These are phyloP conservation scores for Tachyglossus aculeatus DNA, from an alignment of 2,797 vertebrate species.

Conservation along the genomic window DNA sequence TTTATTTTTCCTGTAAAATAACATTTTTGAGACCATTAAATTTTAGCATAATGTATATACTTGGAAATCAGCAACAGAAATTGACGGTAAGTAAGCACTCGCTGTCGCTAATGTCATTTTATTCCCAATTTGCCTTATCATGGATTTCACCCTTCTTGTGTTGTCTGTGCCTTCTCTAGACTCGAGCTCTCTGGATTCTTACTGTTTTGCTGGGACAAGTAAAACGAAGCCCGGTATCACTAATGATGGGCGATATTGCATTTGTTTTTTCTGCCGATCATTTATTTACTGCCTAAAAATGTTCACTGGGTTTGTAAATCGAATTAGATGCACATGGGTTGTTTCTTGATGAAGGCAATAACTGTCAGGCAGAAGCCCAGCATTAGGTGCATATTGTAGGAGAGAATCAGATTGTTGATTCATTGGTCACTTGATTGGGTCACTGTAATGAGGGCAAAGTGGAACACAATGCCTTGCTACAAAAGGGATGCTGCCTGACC, in stretches of 20 bases:
- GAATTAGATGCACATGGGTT: not conserved
- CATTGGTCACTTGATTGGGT: not conserved
- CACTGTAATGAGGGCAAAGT: not conserved
- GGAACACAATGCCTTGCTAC: not conserved
- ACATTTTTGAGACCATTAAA: slow-evolving; percentile 42
- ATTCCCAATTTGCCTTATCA: slow-evolving; percentile 5
- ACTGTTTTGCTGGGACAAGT: slow-evolving; percentile 31
- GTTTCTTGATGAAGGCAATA: not conserved
- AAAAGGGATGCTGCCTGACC: not conserved
- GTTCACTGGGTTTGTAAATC: slow-evolving; percentile 22
- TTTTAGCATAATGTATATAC: slow-evolving; percentile 38
- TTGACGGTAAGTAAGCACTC: not conserved
- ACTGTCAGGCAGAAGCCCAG: not conserved
- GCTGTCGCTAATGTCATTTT: not conserved
- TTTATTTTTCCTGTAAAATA: slow-evolving; percentile 46
- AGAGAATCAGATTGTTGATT: not conserved
- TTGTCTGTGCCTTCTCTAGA: slow-evolving; percentile 23
- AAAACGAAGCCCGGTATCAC: slow-evolving; percentile 48
- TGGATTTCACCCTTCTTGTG: slow-evolving; percentile 20
- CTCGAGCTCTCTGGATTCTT: slow-evolving; percentile 15
- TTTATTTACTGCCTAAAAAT: slow-evolving; percentile 27
- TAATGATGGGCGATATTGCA: slow-evolving; percentile 13
- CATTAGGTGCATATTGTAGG: not conserved
- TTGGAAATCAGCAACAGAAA: slow-evolving; percentile 28
- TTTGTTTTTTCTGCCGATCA: slow-evolving; percentile 40